A percentile compares a stretch with the other conserved stretches of the same genome.
phyloP scores from a whole-genome alignment of 92 coral and sea anemone species.

The Scolanthus callimorphus region DNA sequence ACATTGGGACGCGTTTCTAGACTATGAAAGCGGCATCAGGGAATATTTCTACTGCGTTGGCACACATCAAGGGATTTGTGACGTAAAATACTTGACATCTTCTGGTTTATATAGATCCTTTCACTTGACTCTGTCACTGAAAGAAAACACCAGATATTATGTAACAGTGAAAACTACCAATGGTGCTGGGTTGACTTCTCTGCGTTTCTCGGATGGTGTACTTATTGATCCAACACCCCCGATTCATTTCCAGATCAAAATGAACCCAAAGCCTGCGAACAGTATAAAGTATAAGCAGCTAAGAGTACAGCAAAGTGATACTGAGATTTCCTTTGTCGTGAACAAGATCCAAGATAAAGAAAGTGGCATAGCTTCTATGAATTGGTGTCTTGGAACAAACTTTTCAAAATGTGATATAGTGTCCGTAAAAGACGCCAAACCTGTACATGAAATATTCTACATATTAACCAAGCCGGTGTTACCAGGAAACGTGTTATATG shows the following conservation, averaged over 20 bases:
- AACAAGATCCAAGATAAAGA: conserved; percentile 42
- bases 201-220: conserved; percentile 68
- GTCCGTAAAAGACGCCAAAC: conserved; percentile 27
- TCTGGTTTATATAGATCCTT: conserved; percentile 37
- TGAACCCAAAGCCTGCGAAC: conserved; percentile 2
- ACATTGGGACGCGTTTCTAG: conserved; percentile 73
- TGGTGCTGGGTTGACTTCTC: conserved; percentile 62
- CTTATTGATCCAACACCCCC: conserved; percentile 69
- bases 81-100: conserved; percentile 30
- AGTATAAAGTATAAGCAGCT: background rate
- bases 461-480: conserved; percentile 39
- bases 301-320: conserved; percentile 13
- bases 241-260: conserved; percentile 21
- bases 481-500: conserved; percentile 49
- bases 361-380: conserved; percentile 46
- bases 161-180: conserved; percentile 63
- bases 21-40: conserved; percentile 69
- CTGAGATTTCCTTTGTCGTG: conserved; percentile 43
- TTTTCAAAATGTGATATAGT: conserved; percentile 32
- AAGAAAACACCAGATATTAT: conserved; percentile 59
- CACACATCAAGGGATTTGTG: conserved; percentile 63
- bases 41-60: conserved; percentile 84
- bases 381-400: conserved; percentile 60
- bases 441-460: conserved; percentile 9
- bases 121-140: conserved; percentile 14